phyloP scores from a whole-genome alignment of 2,888 invertebrate genomes.

The Muschampia plurimacula region DNA sequence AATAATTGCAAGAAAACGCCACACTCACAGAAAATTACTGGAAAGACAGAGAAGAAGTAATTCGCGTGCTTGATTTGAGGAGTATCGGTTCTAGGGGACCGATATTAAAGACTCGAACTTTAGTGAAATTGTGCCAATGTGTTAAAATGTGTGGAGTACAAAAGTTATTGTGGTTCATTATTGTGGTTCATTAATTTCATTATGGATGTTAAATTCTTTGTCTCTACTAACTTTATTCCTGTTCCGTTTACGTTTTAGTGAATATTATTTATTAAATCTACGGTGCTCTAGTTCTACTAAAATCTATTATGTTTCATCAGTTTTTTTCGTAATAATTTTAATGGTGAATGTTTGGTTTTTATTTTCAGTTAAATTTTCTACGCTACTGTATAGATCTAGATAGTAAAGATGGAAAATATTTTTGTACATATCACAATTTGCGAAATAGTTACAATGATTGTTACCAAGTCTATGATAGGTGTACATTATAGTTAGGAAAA shows the following conservation, averaged over 20 bases:
- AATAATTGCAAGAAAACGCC: slow-evolving; percentile 80
- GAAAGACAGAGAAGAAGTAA: slow-evolving; percentile 79
- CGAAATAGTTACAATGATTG: slow-evolving; percentile 68
- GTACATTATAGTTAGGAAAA: slow-evolving; percentile 77
- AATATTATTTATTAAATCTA: slow-evolving; percentile 46
- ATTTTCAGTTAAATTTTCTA: slow-evolving; percentile 40
- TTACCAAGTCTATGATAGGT: slow-evolving; percentile 77
- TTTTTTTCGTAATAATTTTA: slow-evolving; percentile 38
- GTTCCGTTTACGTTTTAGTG: slow-evolving; percentile 43
- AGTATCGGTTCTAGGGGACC: slow-evolving; percentile 83
- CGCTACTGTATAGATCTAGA: slow-evolving; percentile 58
- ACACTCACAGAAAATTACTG: slow-evolving; percentile 78
- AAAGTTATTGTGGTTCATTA: too few relatives aligned
- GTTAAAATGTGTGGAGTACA: slow-evolving; percentile 54
- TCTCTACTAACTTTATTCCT: slow-evolving; percentile 44
- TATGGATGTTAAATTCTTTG: slow-evolving; percentile 39
- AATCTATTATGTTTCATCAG: slow-evolving; percentile 43
- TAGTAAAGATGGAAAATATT: slow-evolving; percentile 73
- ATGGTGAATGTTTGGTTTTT: slow-evolving; percentile 28
- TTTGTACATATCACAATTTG: slow-evolving; percentile 85
- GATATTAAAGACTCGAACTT: slow-evolving; percentile 58
- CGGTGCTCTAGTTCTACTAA: slow-evolving; percentile 48
- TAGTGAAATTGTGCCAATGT: slow-evolving; percentile 73
- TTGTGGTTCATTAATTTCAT: slow-evolving; percentile 37
- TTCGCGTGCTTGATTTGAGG: slow-evolving; percentile 80